These are phyloP conservation scores for Xanthia togata DNA, from an alignment of 2,888 invertebrate genomes.

Conservation along the genomic window DNA sequence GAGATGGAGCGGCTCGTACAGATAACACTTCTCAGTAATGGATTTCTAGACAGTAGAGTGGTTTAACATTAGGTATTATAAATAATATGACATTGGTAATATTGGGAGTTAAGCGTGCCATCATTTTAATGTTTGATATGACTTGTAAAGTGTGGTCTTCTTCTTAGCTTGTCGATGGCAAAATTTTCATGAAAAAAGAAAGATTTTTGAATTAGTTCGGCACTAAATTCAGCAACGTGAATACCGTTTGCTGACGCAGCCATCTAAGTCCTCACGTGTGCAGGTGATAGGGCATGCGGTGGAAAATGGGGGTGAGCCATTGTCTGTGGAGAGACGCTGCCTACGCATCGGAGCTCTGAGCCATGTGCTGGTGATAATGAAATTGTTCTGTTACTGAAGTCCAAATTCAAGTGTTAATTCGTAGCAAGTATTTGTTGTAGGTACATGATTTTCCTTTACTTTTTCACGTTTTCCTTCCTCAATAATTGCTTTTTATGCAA, in stretches of 20 bases:
- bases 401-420: background rate
- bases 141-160: background rate
- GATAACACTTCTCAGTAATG: constrained; percentile 88
- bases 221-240: background rate
- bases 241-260: background rate
- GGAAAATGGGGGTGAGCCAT: background rate
- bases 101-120: constrained; percentile 55
- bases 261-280: background rate
- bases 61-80: constrained; percentile 68
- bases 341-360: background rate
- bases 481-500: background rate
- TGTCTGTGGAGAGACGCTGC: background rate
- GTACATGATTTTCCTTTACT: constrained; percentile 16
- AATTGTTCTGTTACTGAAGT: background rate
- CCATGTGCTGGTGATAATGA: background rate
- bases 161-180: background rate
- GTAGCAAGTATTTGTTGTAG: background rate
- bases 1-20: constrained; percentile 83
- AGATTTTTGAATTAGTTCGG: background rate
- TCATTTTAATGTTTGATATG: constrained; percentile 21
- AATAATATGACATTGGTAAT: constrained; percentile 61
- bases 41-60: constrained; percentile 79
- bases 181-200: too few species aligned
- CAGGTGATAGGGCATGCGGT: background rate
- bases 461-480: constrained; percentile 28